Evolutionary conservation across 2,888 invertebrate species (phyloP).

Genomic region (Acleris holmiana): DNA sequence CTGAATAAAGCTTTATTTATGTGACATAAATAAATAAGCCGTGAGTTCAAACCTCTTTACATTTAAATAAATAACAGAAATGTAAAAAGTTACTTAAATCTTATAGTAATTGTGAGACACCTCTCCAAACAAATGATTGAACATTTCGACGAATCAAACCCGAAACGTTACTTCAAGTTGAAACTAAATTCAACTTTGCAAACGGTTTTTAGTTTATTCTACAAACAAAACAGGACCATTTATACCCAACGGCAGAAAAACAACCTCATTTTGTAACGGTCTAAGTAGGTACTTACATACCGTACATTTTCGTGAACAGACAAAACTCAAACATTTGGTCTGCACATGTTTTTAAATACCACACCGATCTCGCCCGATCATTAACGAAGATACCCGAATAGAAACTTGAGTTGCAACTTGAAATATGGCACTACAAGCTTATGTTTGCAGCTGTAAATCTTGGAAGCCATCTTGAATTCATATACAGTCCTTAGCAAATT

Average conservation of each 20-base stretch:
- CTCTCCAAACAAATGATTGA: no score
- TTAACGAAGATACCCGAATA: conserved; percentile 6
- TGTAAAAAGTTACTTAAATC: no score
- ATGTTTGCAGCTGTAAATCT: neutral
- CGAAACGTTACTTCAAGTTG: no score
- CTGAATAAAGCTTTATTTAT: no score
- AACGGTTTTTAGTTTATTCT: no score
- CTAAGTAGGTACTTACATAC: neutral
- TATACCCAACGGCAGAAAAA: conserved; percentile 11
- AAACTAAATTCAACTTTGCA: no score
- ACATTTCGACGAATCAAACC: no score
- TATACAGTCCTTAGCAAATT: neutral
- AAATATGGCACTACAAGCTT: conserved; percentile 3
- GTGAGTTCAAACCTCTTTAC: no score
- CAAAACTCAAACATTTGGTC: conserved; percentile 3
- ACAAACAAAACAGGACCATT: conserved; percentile 3
- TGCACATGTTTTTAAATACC: conserved; percentile 1
- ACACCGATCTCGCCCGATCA: conserved; percentile 4
- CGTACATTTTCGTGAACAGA: conserved; percentile 6
- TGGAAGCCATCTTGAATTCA: neutral
- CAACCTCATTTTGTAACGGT: neutral
- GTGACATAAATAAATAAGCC: no score
- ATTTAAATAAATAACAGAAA: no score
- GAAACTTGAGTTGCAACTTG: conserved; percentile 7
- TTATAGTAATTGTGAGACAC: no score